These are phyloP conservation scores for Melanargia galathea DNA, from an alignment of 2,888 invertebrate species.

Conservation along the genomic window DNA sequence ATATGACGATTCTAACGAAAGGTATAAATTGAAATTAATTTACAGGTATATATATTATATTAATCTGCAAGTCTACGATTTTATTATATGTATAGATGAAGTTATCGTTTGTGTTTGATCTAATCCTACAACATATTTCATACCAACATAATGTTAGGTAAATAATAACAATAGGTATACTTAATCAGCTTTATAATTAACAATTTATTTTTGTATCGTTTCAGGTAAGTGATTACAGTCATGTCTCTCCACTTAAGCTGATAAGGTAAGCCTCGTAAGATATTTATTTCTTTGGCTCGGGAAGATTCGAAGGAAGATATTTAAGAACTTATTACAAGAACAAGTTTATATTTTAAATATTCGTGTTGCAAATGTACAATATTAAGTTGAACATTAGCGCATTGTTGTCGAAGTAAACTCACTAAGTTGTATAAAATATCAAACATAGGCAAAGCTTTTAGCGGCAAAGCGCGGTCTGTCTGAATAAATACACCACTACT, in stretches of 20 bases:
- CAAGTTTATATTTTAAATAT: no score
- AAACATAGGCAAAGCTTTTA: conserved; percentile 42
- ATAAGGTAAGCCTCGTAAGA: no score
- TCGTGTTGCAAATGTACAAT: neutral
- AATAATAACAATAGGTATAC: neutral
- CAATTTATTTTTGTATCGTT: conserved; percentile 5
- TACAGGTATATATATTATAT: neutral
- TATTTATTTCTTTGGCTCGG: no score
- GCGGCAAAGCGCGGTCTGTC: conserved; percentile 40
- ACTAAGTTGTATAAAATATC: conserved; percentile 35
- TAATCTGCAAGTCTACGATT: no score
- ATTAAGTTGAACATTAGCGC: neutral
- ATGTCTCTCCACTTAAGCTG: neutral
- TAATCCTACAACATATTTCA: no score
- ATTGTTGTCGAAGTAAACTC: conserved; percentile 6
- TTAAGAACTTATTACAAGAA: no score
- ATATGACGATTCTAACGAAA: neutral
- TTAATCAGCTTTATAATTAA: neutral
- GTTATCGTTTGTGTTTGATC: no score
- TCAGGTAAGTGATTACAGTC: conserved; percentile 8
- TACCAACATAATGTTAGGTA: no score
- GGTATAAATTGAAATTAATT: neutral
- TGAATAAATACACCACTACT: conserved; percentile 50
- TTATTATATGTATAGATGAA: no score
- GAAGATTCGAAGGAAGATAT: no score